These are phyloP conservation scores for Agelas oroides DNA, from an alignment of 37 sponge, comb jelly and placozoan species.

Conservation along the genomic window DNA sequence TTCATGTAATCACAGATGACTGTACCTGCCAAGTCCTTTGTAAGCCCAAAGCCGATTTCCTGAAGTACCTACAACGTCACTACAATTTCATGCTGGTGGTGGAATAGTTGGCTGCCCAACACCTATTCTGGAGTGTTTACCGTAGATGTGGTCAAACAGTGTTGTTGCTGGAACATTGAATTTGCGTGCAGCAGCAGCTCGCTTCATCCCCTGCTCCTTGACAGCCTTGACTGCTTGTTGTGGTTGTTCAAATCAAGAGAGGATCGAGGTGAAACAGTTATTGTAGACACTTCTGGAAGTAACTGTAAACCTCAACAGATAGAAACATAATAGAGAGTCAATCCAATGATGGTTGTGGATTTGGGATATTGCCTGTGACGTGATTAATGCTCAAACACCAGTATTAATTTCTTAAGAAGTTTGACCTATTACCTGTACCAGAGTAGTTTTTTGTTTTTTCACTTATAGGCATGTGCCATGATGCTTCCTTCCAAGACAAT, in stretches of 20 bases:
- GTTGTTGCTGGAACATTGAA: slow-evolving; percentile 43
- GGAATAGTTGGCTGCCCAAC: slow-evolving; percentile 51
- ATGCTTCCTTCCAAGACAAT: background rate
- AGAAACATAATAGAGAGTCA: too few relatives aligned
- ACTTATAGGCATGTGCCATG: background rate
- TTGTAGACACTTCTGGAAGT: too few relatives aligned
- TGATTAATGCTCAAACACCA: too few relatives aligned
- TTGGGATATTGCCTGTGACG: too few relatives aligned
- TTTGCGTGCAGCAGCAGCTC: slow-evolving; percentile 17
- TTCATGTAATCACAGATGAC: slow-evolving; percentile 56
- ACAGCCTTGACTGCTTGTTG: slow-evolving; percentile 17
- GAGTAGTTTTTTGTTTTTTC: slow-evolving; percentile 3
- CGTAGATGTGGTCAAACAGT: slow-evolving; percentile 31
- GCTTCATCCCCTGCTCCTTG: background rate
- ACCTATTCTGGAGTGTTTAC: background rate
- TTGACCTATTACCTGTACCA: too few relatives aligned
- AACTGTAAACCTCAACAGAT: too few relatives aligned
- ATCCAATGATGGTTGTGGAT: too few relatives aligned
- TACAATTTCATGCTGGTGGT: slow-evolving; percentile 55
- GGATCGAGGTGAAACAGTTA: too few relatives aligned
- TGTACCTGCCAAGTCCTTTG: slow-evolving; percentile 38
- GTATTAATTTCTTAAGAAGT: too few relatives aligned
- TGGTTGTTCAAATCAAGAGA: too few relatives aligned
- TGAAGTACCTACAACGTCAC: slow-evolving; percentile 44
- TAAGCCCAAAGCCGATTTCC: slow-evolving; percentile 66